Base-by-base conservation (phyloP, 2,113 vertebrate genomes). In the Corythornis madagascariensis region DNA sequence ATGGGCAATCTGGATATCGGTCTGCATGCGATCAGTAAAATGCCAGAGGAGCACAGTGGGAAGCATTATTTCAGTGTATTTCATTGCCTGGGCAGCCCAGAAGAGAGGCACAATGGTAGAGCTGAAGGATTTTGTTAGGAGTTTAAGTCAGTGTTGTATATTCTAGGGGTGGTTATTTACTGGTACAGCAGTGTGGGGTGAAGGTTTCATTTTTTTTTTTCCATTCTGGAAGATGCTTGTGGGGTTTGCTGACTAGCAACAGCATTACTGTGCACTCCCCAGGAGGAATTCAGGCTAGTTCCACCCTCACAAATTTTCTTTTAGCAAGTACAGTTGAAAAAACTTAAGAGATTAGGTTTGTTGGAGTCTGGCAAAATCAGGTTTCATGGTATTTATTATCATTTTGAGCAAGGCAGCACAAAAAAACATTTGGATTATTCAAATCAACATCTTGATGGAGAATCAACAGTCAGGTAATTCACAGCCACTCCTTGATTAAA, bases 21-120 rank as follows among this genome's bases (percentile, higher is more conserved):
- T 3, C 45, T 10, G 47, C 15, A 0, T 13, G 16, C 2, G 2
- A 7, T 25, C 55, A 47, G 17, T 24, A 59, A 61, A 9, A 8
- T 11, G 14, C 5, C 1, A 38, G 5, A 9, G 16, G 24, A 47
- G 47, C 3, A 0, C 7, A 2, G 43, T 5, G 2, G 3, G 8
- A 7, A 5, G 13, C 4, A 21, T 26, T 33, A 13, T 3, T 21
- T 22, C 1, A 2, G 50, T 4, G 16, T 4, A 1, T 53, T 65
- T 31, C 18, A 2, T 21, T 22, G 14, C 19, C 35, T 0, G 3
- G 56, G 73, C 42, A 38, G 80, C 45, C 69, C 60, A 4, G 40
- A 25, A n/a, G 29, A 59, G 29, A 48, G 1, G 18, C 1, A 8
- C 10, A 48, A 19, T 9, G 42, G 22, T 3, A 9, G n/a, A 64